These are phyloP conservation scores for Plectrocnemia conspersa DNA, from an alignment of 1,140 invertebrate genomes.

Conservation along the genomic window DNA sequence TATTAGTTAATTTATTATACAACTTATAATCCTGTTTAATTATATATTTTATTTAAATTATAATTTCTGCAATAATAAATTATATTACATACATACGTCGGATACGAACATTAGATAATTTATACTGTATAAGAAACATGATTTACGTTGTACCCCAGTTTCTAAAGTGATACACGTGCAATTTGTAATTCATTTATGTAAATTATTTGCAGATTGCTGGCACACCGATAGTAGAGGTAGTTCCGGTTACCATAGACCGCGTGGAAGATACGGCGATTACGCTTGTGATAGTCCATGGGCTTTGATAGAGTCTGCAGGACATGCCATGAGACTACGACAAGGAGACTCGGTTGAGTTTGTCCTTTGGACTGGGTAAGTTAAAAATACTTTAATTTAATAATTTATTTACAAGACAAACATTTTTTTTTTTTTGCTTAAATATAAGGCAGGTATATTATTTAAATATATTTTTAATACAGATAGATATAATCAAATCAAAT, in stretches of 20 bases:
- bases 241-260: constrained; percentile 44
- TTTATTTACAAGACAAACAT: neutral
- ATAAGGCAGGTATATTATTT: too few relatives aligned
- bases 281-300: constrained; percentile 82
- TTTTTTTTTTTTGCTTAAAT: neutral
- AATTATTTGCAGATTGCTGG: constrained; percentile 42
- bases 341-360: constrained; percentile 85
- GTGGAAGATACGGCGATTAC: constrained; percentile 70
- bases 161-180: neutral
- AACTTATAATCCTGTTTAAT: too few relatives aligned
- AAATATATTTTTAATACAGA: too few relatives aligned
- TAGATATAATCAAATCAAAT: too few relatives aligned
- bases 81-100: too few relatives aligned
- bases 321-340: constrained; percentile 73
- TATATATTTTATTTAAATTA: too few relatives aligned
- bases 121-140: neutral
- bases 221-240: constrained; percentile 46
- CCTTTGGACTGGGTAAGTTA: constrained; percentile 88
- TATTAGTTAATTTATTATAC: too few relatives aligned
- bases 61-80: too few relatives aligned
- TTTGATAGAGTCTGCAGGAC: constrained; percentile 77
- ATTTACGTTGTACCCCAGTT: neutral
- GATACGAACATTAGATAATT: neutral
- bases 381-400: constrained; percentile 8
- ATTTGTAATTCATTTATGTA: constrained; percentile 4